A percentile compares a stretch with the other conserved stretches of the same genome.
These are phyloP conservation scores for Orius laevigatus DNA, from an alignment of 1,140 invertebrate genomes.

Conservation along the genomic window DNA sequence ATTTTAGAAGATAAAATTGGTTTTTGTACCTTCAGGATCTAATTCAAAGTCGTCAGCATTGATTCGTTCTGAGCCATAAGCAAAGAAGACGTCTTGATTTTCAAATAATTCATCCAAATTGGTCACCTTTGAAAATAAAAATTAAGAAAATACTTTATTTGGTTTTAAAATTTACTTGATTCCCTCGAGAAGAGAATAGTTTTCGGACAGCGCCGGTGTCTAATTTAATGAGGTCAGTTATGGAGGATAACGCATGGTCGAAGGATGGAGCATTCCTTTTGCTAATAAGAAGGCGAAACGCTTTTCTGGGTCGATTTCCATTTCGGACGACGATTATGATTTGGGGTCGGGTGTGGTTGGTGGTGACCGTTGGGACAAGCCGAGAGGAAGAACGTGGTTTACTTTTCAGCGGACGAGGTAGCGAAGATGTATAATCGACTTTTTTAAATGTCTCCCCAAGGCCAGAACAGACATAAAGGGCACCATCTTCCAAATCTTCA, in stretches of 20 bases:
- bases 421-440: constrained; percentile 51
- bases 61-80: constrained; percentile 75
- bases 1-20: too few species aligned
- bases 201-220: constrained; percentile 87
- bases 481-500: constrained; percentile 73
- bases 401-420: constrained; percentile 14
- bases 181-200: constrained; percentile 71
- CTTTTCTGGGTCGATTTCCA: constrained; percentile 82
- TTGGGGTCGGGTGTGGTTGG: constrained; percentile 42
- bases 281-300: constrained; percentile 77
- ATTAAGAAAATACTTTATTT: neutral
- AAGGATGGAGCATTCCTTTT: constrained; percentile 87
- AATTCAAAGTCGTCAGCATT: constrained; percentile 80
- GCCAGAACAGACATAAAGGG: constrained; percentile 82
- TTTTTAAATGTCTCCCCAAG: constrained; percentile 75
- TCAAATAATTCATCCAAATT: constrained; percentile 75
- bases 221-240: constrained; percentile 80
- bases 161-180: constrained; percentile 40
- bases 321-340: constrained; percentile 86
- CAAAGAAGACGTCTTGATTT: constrained; percentile 76
- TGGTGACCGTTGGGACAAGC: constrained; percentile 11
- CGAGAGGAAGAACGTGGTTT: constrained; percentile 20
- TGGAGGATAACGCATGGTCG: constrained; percentile 82
- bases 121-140: constrained; percentile 32
- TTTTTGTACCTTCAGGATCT: constrained; percentile 55